Evolutionary conservation across 2,888 invertebrate species (phyloP), one percentile per base, ranked within the genome.

Genomic region (Spisula solida): DNA sequence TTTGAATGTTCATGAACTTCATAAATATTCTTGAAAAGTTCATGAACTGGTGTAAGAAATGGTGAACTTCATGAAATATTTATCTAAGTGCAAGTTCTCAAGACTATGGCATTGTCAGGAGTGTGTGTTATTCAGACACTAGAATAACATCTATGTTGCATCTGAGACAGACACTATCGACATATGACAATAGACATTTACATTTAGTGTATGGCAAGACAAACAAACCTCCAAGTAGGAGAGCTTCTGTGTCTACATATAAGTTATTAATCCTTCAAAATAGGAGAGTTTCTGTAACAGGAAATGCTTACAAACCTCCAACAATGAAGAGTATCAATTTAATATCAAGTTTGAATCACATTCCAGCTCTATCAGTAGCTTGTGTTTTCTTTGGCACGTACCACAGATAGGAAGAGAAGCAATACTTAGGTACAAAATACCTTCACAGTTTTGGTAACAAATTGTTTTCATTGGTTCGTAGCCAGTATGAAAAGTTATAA

Each of bases 301-400:
- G 75, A 16, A 34, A 0, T 75, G 34, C 34, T 34, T 18, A 75
- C 75, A 75, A 31, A 31, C 34, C 75, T 75, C 34, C 75, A 34
- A 75, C 75, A 75, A 75, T 75, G 29, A 75, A 75, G 75, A 75
- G 75, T 75, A 75, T 75, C 75, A 75, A 18, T 31, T 75, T 75
- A 18, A 34, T 75, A 79, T 31, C n/a, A 29, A 79, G 10, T 83
- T 85, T 85, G 56, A 85, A 85, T 85, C 47, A 79, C 78, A 85
- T 79, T 85, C 85, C 85, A 25, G 4, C 78, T 75, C 41, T 79
- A 79, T 85, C 85, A 51, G 56, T 51, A 56, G 1, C 0, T 79
- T 85, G 2, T 84, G 79, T 85, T 85, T 85, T 85, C 85, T 79
- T 85, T 85, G 85, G 85, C 78, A 85, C 75, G 10, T 34, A 34